phyloP scores from a whole-genome alignment of 2,888 invertebrate genomes.

The Lymantria dispar region DNA sequence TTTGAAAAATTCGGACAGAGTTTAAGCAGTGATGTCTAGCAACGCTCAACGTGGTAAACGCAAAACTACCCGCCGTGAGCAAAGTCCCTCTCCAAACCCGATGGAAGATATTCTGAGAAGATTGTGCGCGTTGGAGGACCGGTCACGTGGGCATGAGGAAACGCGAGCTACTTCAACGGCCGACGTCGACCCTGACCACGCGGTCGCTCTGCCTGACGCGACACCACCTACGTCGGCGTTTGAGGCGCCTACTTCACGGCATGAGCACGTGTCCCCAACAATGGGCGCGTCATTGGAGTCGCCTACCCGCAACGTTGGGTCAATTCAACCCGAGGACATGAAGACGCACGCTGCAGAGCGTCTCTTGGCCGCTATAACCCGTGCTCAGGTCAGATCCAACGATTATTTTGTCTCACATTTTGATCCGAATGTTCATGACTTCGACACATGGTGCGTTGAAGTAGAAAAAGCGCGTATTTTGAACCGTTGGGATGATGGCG shows the following conservation, averaged over 20 bases:
- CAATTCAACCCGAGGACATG: not conserved
- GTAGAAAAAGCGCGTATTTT: not conserved
- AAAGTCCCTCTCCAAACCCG: not conserved
- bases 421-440: slow-evolving; percentile 4
- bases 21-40: not conserved
- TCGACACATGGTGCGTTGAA: slow-evolving; percentile 3
- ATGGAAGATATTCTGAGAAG: not conserved
- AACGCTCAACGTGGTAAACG: not conserved
- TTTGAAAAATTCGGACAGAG: no score
- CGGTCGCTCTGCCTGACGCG: not conserved
- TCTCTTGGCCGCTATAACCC: not conserved
- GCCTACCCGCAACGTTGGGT: not conserved
- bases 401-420: slow-evolving; percentile 4
- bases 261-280: no score
- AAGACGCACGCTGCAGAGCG: no score
- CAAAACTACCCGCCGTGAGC: not conserved
- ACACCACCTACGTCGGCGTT: not conserved
- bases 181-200: not conserved
- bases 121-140: not conserved
- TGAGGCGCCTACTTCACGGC: not conserved
- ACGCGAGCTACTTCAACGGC: not conserved
- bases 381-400: slow-evolving; percentile 2
- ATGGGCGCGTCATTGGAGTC: no score
- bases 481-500: slow-evolving; percentile 3
- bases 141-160: no score